Evolutionary conservation across 2,113 vertebrate genomes (phyloP), one percentile per base, ranked within the genome.

Genomic region (Pipa parva): DNA sequence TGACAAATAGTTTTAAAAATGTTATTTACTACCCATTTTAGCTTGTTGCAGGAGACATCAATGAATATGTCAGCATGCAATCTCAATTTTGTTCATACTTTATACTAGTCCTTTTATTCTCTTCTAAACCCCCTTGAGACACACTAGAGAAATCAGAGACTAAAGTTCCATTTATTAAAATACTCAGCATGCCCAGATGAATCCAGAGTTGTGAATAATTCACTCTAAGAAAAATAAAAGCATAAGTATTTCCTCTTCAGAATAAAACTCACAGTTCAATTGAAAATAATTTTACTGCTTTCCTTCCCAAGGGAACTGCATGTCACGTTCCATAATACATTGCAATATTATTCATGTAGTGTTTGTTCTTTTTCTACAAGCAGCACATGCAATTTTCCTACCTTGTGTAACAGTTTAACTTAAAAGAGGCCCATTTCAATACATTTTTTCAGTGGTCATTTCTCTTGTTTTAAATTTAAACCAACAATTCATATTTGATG

Each of bases 151-250:
- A 69, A 73, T 85, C 86, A 0, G 71, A 85, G 25, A 83, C 67
- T 10, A 87, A 61, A 0, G 77, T 87, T 17, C 88, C 86, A 0
- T 79, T 84, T 81, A 84, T 84, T 65, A 88, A 73, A 51, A 87
- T 77, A 0, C 86, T 81, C 77, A 89, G 76, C 85, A 88, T 79
- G 27, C 76, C 88, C 1, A 88, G 84, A 63, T n/a, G n/a, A n/a
- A n/a, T n/a, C n/a, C n/a, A 88, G 71, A 0, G 87, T 82, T 0
- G 72, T 86, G 77, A 87, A 80, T 71, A 88, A 21, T n/a, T 84
- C 85, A 1, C 88, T 88, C 60, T 9, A 70, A 42, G 46, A 33
- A 0, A 29, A 68, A 59, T 67, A 15, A 0, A 24, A 11, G 3
- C 0, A 1, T 27, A 33, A 2, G 3, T 10, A 2, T 0, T 11